phyloP scores from a whole-genome alignment of 2,113 vertebrate species.

The Lamprologus lemairii region DNA sequence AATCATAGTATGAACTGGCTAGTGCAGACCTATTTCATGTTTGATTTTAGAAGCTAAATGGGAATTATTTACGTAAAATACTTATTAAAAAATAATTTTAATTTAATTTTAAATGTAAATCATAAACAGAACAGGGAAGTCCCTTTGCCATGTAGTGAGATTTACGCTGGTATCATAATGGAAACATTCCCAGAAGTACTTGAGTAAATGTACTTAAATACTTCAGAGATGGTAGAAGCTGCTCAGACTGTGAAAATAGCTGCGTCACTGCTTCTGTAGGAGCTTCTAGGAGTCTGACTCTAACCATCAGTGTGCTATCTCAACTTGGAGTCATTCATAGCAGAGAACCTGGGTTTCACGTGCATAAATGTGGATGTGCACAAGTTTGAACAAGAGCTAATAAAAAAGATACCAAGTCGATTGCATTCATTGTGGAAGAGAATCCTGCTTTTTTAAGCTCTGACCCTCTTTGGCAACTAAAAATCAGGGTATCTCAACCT shows the following conservation, averaged over 20 bases:
- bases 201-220: neutral
- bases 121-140: neutral
- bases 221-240: neutral
- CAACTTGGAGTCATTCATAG: neutral
- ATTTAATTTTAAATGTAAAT: neutral
- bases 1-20: neutral
- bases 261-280: neutral
- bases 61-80: neutral
- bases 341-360: neutral
- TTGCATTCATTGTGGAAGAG: neutral
- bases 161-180: neutral
- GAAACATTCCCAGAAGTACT: neutral
- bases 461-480: neutral
- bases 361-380: neutral
- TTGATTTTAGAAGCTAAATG: neutral
- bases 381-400: neutral
- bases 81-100: neutral
- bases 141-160: neutral
- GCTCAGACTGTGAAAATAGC: neutral
- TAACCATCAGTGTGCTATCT: neutral
- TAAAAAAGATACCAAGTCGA: neutral
- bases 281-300: neutral
- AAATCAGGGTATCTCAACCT: neutral
- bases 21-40: neutral
- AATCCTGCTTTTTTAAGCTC: neutral